Base-by-base conservation (phyloP, 1,140 invertebrate species). In the Cydia strobilella region DNA sequence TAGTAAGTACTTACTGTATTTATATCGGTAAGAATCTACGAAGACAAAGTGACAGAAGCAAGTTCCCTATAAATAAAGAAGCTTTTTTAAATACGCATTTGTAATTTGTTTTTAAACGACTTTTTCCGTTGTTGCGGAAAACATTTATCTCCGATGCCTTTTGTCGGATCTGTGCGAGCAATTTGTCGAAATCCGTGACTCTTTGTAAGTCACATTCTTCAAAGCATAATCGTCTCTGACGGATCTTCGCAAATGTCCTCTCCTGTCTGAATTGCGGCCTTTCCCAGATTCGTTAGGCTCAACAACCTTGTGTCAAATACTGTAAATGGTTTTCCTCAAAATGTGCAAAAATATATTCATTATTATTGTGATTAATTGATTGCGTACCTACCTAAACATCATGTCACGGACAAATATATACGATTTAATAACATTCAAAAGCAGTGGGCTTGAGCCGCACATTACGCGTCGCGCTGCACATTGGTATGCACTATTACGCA, bases 151-250 rank as follows among this genome's bases (percentile, higher is more conserved):
- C 54, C 75, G 62, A 75, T 76, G 42, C 25, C 78, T 79, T 74
- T 79, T 79, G 78, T 79, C 59, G 73, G 7, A 65, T 72, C 27
- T 65, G 72, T 63, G 69, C 69, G 77, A 73, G 48, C 75, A 75
- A 79, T 79, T 78, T 76, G 73, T 66, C 75, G 39, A 66, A 51
- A 76, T 45, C 65, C 65, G 62, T 42, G 59, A 39, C 35, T 69
- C 31, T 69, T 69, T 69, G 65, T 35, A 69, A 35, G 18, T 25
- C 65, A 31, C 18, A 35, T 69, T 42, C 65, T 69, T 69, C 65
- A 69, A 69, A 69, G 35, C n/a, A 69, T 69, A 69, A 69, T 69
- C 65, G 65, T 31, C 65, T 39, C n/a, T 69, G 65, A 69, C 65
- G 35, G 65, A 69, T 69, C 35, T 18, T 31, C 65, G 31, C 31